A percentile compares a stretch with the other conserved stretches of the same genome.
These are phyloP conservation scores for Pipra filicauda DNA, from an alignment of 2,113 vertebrate genomes.

Conservation along the genomic window DNA sequence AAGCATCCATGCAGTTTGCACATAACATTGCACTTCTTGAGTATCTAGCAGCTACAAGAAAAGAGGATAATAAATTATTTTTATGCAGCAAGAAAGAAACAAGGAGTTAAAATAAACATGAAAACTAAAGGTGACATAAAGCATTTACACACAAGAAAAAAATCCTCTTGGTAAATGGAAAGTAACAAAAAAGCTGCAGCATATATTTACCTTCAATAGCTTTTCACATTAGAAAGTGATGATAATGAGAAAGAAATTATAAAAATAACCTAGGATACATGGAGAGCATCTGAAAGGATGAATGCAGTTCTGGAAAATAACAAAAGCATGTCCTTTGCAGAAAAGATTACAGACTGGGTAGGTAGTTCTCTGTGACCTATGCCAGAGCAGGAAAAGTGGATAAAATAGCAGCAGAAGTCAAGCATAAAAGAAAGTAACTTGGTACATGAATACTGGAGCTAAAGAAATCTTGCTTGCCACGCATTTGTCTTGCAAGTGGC, in stretches of 20 bases:
- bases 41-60: background rate
- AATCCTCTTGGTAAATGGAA: constrained; percentile 10
- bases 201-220: background rate
- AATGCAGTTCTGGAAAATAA: background rate
- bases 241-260: background rate
- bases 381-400: background rate
- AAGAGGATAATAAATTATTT: constrained; percentile 29
- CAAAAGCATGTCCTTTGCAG: background rate
- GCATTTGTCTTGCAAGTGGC: background rate
- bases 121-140: constrained; percentile 29
- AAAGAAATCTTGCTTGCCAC: background rate
- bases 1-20: background rate
- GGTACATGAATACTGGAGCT: background rate
- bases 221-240: constrained; percentile 10
- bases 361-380: background rate
- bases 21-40: constrained; percentile 18
- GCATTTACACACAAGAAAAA: constrained; percentile 8
- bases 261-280: background rate
- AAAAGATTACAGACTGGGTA: background rate
- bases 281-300: background rate
- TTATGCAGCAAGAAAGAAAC: constrained; percentile 2
- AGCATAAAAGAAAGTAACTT: background rate
- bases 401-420: background rate
- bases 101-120: background rate
- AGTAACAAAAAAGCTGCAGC: constrained; percentile 26